These are phyloP conservation scores for Melipona bicolor DNA, from an alignment of 2,888 invertebrate genomes.

Conservation along the genomic window DNA sequence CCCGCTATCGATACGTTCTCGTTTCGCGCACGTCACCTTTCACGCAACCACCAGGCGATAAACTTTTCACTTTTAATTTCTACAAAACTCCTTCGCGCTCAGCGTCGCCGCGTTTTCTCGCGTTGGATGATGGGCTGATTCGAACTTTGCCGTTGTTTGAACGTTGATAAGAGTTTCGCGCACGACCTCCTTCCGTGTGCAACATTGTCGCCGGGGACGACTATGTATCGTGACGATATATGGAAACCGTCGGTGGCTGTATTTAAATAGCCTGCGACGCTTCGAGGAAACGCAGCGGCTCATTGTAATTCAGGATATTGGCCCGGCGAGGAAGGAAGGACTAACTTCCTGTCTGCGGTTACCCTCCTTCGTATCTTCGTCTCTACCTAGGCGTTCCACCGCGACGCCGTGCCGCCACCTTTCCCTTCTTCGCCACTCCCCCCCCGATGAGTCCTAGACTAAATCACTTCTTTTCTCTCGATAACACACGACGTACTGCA, in stretches of 20 bases:
- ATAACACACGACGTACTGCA: accelerated
- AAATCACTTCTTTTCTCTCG: neutral
- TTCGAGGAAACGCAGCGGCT: constrained; percentile 72
- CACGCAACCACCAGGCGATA: neutral
- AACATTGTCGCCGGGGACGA: constrained; percentile 23
- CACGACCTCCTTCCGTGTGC: neutral
- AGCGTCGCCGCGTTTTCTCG: neutral
- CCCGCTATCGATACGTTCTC: neutral
- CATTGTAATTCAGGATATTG: constrained; percentile 82
- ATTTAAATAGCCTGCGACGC: constrained; percentile 79
- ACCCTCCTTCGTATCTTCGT: constrained; percentile 56
- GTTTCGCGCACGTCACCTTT: neutral
- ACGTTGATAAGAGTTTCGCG: constrained; percentile 19
- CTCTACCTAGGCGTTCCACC: constrained; percentile 34
- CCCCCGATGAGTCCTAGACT: constrained; percentile 42
- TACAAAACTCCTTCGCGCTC: neutral
- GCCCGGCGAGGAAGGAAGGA: constrained; percentile 77
- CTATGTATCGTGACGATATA: constrained; percentile 41
- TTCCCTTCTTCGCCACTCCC: constrained; percentile 20
- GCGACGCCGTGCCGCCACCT: constrained; percentile 31
- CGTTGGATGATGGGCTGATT: neutral
- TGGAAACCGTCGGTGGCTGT: constrained; percentile 58
- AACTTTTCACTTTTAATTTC: neutral
- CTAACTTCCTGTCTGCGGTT: constrained; percentile 72
- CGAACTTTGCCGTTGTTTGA: constrained; percentile 31